Percentiles rank a stretch among this genome's conserved stretches.
Conservation (phyloP, 1,140 invertebrate species). For the Centruroides vittatus region DNA sequence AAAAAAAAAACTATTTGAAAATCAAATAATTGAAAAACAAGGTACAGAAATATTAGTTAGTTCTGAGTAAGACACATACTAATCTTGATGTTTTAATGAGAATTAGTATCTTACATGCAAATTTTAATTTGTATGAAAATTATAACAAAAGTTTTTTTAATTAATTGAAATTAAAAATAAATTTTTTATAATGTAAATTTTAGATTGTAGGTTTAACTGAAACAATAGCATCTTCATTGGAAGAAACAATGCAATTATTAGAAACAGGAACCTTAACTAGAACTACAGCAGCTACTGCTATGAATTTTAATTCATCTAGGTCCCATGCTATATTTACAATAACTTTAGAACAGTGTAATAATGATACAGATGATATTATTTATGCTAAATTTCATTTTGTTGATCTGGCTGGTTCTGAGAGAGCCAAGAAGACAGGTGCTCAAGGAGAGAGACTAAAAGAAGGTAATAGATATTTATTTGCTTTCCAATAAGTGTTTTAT, state of each 20-base stretch:
- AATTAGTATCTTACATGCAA: too few relatives aligned
- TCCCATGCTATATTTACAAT: conserved; percentile 97
- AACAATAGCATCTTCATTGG: conserved; percentile 60
- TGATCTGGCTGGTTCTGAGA: conserved; percentile 98
- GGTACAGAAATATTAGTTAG: too few relatives aligned
- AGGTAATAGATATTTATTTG: conserved; percentile 61
- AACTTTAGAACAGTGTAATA: conserved; percentile 73
- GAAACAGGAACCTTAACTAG: conserved; percentile 97
- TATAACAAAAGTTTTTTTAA: too few relatives aligned
- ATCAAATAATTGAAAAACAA: too few relatives aligned
- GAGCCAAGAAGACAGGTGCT: conserved; percentile 96
- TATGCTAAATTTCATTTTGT: conserved; percentile 96
- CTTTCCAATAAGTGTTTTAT: too few relatives aligned
- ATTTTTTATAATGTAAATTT: too few relatives aligned
- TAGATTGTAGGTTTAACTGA: conserved; percentile 82
- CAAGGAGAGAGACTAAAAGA: conserved; percentile 95
- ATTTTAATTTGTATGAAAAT: too few relatives aligned
- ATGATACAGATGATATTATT: conserved; percentile 96
- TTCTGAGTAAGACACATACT: too few relatives aligned
- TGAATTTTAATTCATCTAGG: conserved; percentile 95
- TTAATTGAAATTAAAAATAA: too few relatives aligned
- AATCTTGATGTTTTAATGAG: too few relatives aligned
- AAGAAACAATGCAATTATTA: conserved; percentile 79
- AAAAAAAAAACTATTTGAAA: too few relatives aligned
- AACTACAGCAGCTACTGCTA: conserved; percentile 96